phyloP scores from a whole-genome alignment of 2,113 vertebrate species.

The Sminthopsis crassicaudata region DNA sequence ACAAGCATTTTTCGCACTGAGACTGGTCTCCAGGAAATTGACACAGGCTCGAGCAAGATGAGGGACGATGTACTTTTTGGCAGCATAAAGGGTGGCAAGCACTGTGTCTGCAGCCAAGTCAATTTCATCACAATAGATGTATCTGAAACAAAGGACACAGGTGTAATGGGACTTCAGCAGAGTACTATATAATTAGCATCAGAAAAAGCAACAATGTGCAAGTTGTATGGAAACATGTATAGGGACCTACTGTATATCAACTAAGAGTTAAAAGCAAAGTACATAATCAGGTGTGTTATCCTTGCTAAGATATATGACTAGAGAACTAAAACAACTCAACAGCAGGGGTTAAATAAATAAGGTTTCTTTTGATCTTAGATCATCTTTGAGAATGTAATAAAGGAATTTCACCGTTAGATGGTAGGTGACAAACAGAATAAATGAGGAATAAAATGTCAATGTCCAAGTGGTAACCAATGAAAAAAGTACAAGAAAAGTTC shows the following conservation, averaged over 20 bases:
- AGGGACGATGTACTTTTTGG: slow-evolving; percentile 99
- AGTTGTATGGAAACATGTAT: neutral
- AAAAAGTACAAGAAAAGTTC: neutral
- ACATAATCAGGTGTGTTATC: neutral
- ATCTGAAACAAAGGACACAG: slow-evolving; percentile 86
- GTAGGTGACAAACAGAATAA: neutral
- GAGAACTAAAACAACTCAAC: neutral
- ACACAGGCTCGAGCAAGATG: slow-evolving; percentile 97
- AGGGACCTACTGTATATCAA: neutral
- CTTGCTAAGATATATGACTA: neutral
- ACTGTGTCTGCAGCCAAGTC: slow-evolving; percentile 97
- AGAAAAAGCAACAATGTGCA: slow-evolving; percentile 50
- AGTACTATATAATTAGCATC: neutral
- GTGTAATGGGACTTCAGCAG: slow-evolving; percentile 20
- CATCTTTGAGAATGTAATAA: neutral
- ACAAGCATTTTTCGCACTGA: slow-evolving; percentile 97
- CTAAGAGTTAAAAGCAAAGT: neutral
- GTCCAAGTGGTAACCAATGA: neutral
- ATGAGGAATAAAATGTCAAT: neutral
- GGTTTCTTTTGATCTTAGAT: neutral
- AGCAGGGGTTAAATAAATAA: neutral
- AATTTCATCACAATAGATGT: slow-evolving; percentile 98
- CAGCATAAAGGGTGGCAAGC: slow-evolving; percentile 96
- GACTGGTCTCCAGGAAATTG: slow-evolving; percentile 97
- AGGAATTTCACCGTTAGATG: neutral